Evolutionary conservation across 1,140 invertebrate species (phyloP).

Genomic region (Bicyclus anynana): DNA sequence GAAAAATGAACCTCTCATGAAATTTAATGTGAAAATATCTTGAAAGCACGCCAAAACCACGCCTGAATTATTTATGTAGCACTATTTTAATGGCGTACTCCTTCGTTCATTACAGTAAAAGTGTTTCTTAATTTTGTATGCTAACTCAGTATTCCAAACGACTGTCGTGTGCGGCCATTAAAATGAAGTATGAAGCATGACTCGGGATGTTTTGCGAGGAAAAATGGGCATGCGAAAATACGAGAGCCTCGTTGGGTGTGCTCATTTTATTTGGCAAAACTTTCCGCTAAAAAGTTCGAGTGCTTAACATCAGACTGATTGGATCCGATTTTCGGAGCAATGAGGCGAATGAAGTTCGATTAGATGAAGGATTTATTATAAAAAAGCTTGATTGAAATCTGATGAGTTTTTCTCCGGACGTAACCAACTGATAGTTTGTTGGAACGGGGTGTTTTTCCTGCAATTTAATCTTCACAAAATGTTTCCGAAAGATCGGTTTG

Average conservation of each 20-base stretch:
- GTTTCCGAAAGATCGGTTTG: not conserved
- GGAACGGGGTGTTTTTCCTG: not conserved
- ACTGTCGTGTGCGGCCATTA: slow-evolving; percentile 29
- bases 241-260: slow-evolving; percentile 8
- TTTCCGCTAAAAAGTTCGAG: slow-evolving; percentile 6
- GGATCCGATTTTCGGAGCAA: slow-evolving; percentile 7
- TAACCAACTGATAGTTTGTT: not conserved
- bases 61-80: slow-evolving; percentile 72
- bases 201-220: slow-evolving; percentile 14
- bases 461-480: not conserved
- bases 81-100: slow-evolving; percentile 71
- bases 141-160: slow-evolving; percentile 35
- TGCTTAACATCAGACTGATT: slow-evolving; percentile 6
- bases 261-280: slow-evolving; percentile 9
- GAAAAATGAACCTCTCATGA: slow-evolving; percentile 75
- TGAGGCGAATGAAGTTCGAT: slow-evolving; percentile 5
- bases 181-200: slow-evolving; percentile 33
- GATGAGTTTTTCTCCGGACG: not conserved
- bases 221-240: slow-evolving; percentile 16
- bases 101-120: slow-evolving; percentile 66
- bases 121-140: slow-evolving; percentile 71
- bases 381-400: slow-evolving; percentile 8
- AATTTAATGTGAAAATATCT: slow-evolving; percentile 76
- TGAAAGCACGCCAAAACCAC: slow-evolving; percentile 72
- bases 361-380: slow-evolving; percentile 3